These are phyloP conservation scores for Chionodraco myersi DNA, from an alignment of 2,113 vertebrate genomes.

Conservation along the genomic window DNA sequence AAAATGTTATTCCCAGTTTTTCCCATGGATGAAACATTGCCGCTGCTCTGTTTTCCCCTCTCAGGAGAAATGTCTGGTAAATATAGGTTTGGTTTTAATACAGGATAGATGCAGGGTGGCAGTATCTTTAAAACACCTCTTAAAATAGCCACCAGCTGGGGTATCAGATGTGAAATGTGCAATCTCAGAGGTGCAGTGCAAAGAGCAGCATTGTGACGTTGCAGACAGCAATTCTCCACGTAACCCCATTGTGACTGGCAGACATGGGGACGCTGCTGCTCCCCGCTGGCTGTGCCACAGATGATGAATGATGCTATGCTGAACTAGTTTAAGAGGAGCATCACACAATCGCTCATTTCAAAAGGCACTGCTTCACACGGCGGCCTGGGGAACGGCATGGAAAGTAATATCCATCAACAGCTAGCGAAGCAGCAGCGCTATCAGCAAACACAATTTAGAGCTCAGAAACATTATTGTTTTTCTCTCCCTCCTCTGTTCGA, in stretches of 20 bases:
- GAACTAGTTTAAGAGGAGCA: conserved; percentile 81
- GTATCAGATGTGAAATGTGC: conserved; percentile 24
- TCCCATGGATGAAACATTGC: conserved; percentile 31
- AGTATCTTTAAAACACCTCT: conserved; percentile 36
- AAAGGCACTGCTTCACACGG: conserved; percentile 72
- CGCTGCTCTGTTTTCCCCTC: neutral
- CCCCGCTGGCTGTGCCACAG: conserved; percentile 60
- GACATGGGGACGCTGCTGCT: conserved; percentile 55
- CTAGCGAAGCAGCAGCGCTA: conserved; percentile 77
- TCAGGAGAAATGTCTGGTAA: conserved; percentile 28
- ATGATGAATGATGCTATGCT: conserved; percentile 79
- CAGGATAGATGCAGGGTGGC: conserved; percentile 20
- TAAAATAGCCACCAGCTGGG: conserved; percentile 31
- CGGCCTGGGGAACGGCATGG: conserved; percentile 72
- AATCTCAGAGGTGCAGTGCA: conserved; percentile 48
- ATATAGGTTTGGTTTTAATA: conserved; percentile 30
- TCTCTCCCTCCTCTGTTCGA: conserved; percentile 50
- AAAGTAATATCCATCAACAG: conserved; percentile 83
- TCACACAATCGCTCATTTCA: conserved; percentile 79
- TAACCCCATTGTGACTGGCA: conserved; percentile 74
- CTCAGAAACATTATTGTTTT: conserved; percentile 79
- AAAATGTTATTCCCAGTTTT: conserved; percentile 29
- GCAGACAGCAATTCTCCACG: conserved; percentile 51
- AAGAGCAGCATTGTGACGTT: conserved; percentile 49
- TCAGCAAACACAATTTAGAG: conserved; percentile 83